Percentiles rank a stretch among this genome's conserved stretches.
These are phyloP conservation scores for Notamacropus eugenii DNA, from an alignment of 2,797 vertebrate genomes.

Conservation along the genomic window DNA sequence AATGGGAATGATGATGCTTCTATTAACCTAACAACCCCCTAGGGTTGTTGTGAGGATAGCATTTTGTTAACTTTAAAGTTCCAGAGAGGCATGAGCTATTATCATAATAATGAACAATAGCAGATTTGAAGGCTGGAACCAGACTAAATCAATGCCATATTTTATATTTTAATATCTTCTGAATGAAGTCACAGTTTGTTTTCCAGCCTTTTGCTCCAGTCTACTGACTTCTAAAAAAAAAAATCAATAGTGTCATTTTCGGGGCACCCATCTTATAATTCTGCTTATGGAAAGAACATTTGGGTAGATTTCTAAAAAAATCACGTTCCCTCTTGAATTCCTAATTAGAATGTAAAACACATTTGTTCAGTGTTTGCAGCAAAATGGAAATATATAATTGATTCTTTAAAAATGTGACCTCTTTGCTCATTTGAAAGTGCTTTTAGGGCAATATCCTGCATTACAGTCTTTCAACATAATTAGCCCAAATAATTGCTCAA, in stretches of 20 bases:
- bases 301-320: slow-evolving; percentile 59
- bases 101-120: neutral
- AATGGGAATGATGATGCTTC: neutral
- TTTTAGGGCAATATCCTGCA: slow-evolving; percentile 61
- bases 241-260: slow-evolving; percentile 12
- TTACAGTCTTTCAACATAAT: slow-evolving; percentile 72
- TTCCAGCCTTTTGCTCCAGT: neutral
- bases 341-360: slow-evolving; percentile 72
- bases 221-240: neutral
- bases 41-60: neutral
- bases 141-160: neutral
- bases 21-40: neutral
- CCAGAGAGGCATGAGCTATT: neutral
- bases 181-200: neutral
- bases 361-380: slow-evolving; percentile 69
- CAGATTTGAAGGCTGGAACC: neutral
- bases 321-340: slow-evolving; percentile 3
- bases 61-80: neutral
- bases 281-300: slow-evolving; percentile 49
- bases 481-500: slow-evolving; percentile 62
- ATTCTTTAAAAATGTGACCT: slow-evolving; percentile 76
- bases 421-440: slow-evolving; percentile 52
- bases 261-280: slow-evolving; percentile 37
- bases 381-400: slow-evolving; percentile 76
- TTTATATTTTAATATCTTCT: neutral